These are phyloP conservation scores for Synanthedon myopaeformis DNA, from an alignment of 2,888 invertebrate genomes.

Conservation along the genomic window DNA sequence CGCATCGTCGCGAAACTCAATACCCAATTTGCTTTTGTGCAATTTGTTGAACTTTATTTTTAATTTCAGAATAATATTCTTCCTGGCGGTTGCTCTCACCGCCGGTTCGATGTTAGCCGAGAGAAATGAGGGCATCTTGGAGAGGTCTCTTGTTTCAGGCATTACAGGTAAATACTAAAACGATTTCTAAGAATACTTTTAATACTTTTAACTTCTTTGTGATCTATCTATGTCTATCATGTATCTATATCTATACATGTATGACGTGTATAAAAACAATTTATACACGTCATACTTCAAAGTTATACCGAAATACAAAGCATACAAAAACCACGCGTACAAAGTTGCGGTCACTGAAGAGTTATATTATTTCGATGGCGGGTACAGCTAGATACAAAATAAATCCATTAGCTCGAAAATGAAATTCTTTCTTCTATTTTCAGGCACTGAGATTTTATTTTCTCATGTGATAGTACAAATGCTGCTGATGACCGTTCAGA, in stretches of 20 bases:
- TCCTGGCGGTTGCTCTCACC: conserved; percentile 92
- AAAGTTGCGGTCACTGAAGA: too few species aligned
- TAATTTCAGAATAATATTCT: conserved; percentile 85
- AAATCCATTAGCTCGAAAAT: conserved; percentile 11
- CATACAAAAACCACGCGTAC: too few species aligned
- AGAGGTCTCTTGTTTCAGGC: conserved; percentile 89
- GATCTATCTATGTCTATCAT: too few species aligned
- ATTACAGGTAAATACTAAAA: conserved; percentile 59
- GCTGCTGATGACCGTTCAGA: conserved; percentile 87
- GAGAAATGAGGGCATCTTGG: conserved; percentile 89
- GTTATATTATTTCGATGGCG: too few species aligned
- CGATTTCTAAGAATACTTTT: too few species aligned
- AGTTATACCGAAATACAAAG: too few species aligned
- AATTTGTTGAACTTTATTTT: background rate
- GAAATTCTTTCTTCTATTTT: conserved; percentile 33
- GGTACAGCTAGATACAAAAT: too few species aligned
- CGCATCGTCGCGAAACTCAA: too few species aligned
- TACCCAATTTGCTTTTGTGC: conserved; percentile 12
- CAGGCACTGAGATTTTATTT: conserved; percentile 85
- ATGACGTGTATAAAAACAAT: too few species aligned
- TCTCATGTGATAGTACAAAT: conserved; percentile 91
- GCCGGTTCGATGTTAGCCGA: conserved; percentile 91
- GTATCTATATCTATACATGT: too few species aligned
- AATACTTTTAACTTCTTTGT: too few species aligned
- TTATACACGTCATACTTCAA: too few species aligned